Conservation (phyloP, 2,797 vertebrate species). For the Melanotaenia boesemani region DNA sequence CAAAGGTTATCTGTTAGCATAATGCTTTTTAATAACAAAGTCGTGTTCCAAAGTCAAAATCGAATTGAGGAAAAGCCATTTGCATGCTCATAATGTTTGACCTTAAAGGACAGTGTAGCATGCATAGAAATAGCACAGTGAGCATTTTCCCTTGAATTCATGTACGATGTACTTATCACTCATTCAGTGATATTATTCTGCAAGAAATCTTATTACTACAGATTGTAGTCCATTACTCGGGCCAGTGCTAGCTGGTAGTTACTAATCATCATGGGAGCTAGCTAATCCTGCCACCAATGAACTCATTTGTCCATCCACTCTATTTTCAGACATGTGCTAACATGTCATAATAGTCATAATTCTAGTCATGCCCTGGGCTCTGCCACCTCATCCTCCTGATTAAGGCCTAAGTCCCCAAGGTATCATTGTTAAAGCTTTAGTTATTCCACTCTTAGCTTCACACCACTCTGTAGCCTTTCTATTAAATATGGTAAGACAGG, state of each 20-base stretch:
- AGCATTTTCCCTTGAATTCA: not conserved
- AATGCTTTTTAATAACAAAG: constrained; percentile 51
- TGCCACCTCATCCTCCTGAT: constrained; percentile 91
- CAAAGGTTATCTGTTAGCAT: constrained; percentile 63
- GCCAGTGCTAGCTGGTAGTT: constrained; percentile 82
- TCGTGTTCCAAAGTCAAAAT: constrained; percentile 67
- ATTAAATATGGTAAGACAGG: constrained; percentile 88
- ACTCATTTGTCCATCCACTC: constrained; percentile 95
- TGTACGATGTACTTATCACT: not conserved
- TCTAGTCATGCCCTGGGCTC: constrained; percentile 88
- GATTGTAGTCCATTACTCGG: constrained; percentile 59
- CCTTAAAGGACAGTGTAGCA: constrained; percentile 27
- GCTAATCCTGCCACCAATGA: constrained; percentile 95
- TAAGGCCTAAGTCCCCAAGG: constrained; percentile 90
- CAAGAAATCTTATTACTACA: constrained; percentile 55
- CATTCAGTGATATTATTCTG: constrained; percentile 47
- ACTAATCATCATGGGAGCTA: constrained; percentile 91
- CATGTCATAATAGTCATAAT: constrained; percentile 98
- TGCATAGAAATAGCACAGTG: not conserved
- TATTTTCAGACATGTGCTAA: constrained; percentile 92
- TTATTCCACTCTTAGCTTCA: constrained; percentile 91
- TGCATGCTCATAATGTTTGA: constrained; percentile 28
- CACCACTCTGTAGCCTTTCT: constrained; percentile 85
- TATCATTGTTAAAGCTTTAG: constrained; percentile 88
- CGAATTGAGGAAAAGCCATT: constrained; percentile 9